These are phyloP conservation scores for Gymnobelideus leadbeateri DNA, from an alignment of 2,113 vertebrate species.

Conservation along the genomic window DNA sequence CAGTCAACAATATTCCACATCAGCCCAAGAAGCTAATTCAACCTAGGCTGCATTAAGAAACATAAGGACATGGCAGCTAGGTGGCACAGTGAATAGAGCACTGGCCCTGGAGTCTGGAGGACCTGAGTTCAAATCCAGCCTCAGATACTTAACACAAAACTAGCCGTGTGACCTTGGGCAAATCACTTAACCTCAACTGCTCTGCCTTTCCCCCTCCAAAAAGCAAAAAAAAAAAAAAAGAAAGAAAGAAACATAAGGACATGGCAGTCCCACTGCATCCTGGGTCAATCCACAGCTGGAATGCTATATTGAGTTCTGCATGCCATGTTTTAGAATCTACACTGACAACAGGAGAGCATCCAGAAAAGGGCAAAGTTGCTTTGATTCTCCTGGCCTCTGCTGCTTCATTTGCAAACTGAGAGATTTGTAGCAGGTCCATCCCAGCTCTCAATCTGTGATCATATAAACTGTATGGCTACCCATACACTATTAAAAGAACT, in stretches of 20 bases:
- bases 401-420: neutral
- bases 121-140: too few relatives aligned
- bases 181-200: too few relatives aligned
- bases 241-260: neutral
- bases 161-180: too few relatives aligned
- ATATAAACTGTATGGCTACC: too few relatives aligned
- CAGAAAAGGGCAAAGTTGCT: neutral
- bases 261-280: neutral
- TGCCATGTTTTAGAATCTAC: neutral
- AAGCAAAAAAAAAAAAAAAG: too few relatives aligned
- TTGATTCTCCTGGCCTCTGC: neutral
- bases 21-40: neutral
- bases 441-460: neutral
- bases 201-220: too few relatives aligned
- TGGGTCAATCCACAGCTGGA: neutral
- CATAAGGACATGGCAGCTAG: neutral
- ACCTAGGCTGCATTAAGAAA: neutral
- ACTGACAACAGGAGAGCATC: neutral
- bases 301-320: neutral
- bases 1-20: neutral
- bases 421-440: neutral
- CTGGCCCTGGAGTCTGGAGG: too few relatives aligned
- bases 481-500: neutral
- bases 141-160: too few relatives aligned
- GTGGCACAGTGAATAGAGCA: too few relatives aligned